Evolutionary conservation across 2,888 invertebrate genomes (phyloP), one percentile per base, ranked within the genome.

Genomic region (Athalia rosae): DNA sequence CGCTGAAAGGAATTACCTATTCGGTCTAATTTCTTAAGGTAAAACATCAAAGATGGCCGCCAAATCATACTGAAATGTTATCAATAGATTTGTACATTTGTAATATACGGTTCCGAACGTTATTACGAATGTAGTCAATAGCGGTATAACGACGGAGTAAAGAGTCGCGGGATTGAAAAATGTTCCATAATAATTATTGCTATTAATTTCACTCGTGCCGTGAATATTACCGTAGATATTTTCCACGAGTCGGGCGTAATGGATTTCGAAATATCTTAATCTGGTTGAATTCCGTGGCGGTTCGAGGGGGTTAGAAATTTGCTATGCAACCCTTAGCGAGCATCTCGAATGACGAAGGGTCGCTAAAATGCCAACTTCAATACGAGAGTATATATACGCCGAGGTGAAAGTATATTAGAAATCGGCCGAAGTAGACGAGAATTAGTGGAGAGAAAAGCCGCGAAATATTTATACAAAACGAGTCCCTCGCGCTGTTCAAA

Each of bases 311-410:
- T 9, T 15, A 71, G 45, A 58, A 58, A 58, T 58, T 71, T 71
- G 71, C 43, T 71, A 71, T 56, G 71, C 71, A 58, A 45, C 71
- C 71, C 71, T 71, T 58, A 58, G 58, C 13, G 9, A 28, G 43
- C 56, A 58, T 13, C 50, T 41, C 50, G 43, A 58, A 43, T 71
- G 41, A 71, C 71, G 71, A 71, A 76, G 64, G 76, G 56, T 45
- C 13, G 50, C 7, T 15, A 56, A 45, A 76, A 41, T 45, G 8
- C 56, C 58, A 56, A 76, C 47, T 28, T 13, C 13, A 48, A n/a
- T 8, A 11, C 61, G 59, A 28, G 28, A 28, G 28, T 28, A 28
- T 28, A 28, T 28, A 28, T 28, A 28, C 28, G 28, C 28, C 28
- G 28, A 28, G 28, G 28, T 28, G 28, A 28, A 28, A 28, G 28